A percentile compares a stretch with the other conserved stretches of the same genome.
These are phyloP conservation scores for Periparus ater DNA, from an alignment of 2,797 vertebrate species.

Conservation along the genomic window DNA sequence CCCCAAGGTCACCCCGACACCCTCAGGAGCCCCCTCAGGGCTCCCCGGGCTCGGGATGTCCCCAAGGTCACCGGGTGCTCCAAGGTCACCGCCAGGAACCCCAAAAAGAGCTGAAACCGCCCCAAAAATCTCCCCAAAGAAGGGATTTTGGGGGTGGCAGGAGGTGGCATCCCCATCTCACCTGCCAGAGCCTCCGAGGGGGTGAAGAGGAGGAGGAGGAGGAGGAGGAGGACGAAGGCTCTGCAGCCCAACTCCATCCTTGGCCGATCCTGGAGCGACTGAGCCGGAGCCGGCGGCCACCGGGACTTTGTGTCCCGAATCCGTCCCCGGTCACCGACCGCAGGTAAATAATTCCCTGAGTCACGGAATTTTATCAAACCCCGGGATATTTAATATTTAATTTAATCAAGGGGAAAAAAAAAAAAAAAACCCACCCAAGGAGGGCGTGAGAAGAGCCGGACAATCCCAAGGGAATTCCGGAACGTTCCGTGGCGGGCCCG, in stretches of 20 bases:
- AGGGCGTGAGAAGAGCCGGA: neutral
- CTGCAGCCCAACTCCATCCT: neutral
- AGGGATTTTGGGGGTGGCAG: too few relatives aligned
- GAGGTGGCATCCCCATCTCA: neutral
- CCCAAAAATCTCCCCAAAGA: neutral
- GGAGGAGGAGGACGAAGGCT: neutral
- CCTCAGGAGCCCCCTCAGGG: too few relatives aligned
- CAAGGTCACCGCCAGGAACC: accelerated
- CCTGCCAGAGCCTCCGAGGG: neutral
- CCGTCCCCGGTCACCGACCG: neutral
- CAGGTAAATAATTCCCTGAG: neutral
- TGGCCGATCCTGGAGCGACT: neutral
- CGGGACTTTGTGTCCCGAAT: accelerated
- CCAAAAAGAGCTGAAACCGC: neutral
- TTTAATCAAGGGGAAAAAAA: too few relatives aligned
- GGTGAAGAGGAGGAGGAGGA: neutral
- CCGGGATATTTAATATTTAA: too few relatives aligned
- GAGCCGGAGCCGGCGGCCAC: accelerated
- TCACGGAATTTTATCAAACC: neutral
- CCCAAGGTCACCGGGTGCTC: accelerated
- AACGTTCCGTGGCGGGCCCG: neutral
- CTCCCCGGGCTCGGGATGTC: neutral
- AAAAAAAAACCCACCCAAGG: too few relatives aligned
- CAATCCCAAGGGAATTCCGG: neutral
- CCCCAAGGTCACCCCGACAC: accelerated